Base-by-base conservation (phyloP, 2,888 invertebrate genomes). In the Monochamus alternatus region DNA sequence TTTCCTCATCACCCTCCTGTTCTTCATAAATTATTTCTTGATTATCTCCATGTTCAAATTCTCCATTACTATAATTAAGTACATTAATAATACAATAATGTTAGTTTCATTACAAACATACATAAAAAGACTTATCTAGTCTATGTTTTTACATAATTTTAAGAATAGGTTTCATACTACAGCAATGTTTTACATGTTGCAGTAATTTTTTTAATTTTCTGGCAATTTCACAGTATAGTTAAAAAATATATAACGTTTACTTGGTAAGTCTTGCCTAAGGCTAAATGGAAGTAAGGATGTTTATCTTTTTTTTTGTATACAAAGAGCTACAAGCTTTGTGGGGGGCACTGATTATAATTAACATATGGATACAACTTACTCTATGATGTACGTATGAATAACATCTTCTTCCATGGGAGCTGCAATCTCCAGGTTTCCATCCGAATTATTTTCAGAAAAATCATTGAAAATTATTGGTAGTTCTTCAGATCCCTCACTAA, bases 381-480 rank as follows among this genome's bases (percentile, higher is more conserved):
- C 80, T 65, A 82, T 84, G 60, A 82, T 81, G 60, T 83, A 82
- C 10, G 82, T 80, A 63, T 79, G 81, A 58, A 80, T 78, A 14
- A 77, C 78, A 30, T 84, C 77, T 47, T 82, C 83, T 51, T 84
- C 81, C 10, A 81, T 66, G 59, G 80, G 78, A 69, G 82, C 80
- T 69, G 82, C 80, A 65, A 86, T 82, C 10, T 83, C 74, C 5
- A 86, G 74, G 77, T 85, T 84, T 14, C 85, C 85, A 82, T 86
- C 85, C 10, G 85, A 83, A 70, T 86, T 82, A 51, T 76, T 77
- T 60, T 79, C 75, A 9, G 77, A 64, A 69, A 81, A 85, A 58
- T 83, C 76, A 47, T 84, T 81, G 43, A 85, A 73, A 43, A 85
- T 78, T 51, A 85, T 78, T 5, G 84, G 83, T 58, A 83, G 75